phyloP scores from a whole-genome alignment of 2,888 invertebrate species.

The Cyclophora punctaria region DNA sequence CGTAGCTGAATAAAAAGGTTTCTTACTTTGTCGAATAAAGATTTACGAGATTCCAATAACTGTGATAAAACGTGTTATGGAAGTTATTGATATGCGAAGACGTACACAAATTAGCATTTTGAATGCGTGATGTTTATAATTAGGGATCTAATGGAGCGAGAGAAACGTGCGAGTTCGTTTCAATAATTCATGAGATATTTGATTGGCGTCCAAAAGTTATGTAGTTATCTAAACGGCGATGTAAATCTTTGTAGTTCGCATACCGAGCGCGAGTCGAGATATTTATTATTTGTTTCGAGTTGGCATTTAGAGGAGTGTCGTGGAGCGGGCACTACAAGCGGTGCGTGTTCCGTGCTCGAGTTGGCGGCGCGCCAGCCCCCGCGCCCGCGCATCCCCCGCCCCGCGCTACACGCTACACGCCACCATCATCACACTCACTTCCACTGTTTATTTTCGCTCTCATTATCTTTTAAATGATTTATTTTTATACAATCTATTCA shows the following conservation, averaged over 20 bases:
- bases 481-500: conserved; percentile 55
- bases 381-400: conserved; percentile 14
- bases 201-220: conserved; percentile 49
- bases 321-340: conserved; percentile 36
- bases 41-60: conserved; percentile 22
- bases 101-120: conserved; percentile 16
- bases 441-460: conserved; percentile 68
- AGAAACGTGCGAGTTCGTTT: conserved; percentile 27
- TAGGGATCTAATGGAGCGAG: conserved; percentile 33
- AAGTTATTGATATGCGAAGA: conserved; percentile 10
- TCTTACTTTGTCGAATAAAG: conserved; percentile 21
- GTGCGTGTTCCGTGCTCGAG: conserved; percentile 47
- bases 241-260: conserved; percentile 30
- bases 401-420: too few relatives aligned
- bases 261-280: conserved; percentile 18
- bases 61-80: conserved; percentile 15
- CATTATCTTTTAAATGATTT: conserved; percentile 71
- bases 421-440: conserved; percentile 52
- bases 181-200: conserved; percentile 53
- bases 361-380: conserved; percentile 50
- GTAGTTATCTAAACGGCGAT: conserved; percentile 36
- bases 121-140: conserved; percentile 31
- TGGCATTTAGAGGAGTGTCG: conserved; percentile 35
- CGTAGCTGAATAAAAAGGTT: conserved; percentile 28
- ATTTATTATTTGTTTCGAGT: conserved; percentile 36